phyloP scores from a whole-genome alignment of 2,797 vertebrate genomes.

The Distichodus sexfasciatus region DNA sequence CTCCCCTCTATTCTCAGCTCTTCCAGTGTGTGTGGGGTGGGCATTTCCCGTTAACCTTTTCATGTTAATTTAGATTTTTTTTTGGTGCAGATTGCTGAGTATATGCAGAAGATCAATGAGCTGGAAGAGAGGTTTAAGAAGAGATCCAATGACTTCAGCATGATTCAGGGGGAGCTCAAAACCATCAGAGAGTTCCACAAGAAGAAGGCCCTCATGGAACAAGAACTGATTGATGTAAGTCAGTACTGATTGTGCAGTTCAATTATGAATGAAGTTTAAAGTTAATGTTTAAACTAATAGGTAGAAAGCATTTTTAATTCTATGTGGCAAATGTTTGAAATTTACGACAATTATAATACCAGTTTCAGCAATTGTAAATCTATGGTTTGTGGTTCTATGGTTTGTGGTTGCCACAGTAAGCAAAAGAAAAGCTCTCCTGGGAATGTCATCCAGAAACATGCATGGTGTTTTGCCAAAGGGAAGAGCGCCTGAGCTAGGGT shows the following conservation, averaged over 20 bases:
- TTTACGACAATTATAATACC: background rate
- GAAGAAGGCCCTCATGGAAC: constrained; percentile 77
- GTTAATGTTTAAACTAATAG: constrained; percentile 57
- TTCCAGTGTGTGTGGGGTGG: too few relatives aligned
- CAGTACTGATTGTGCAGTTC: constrained; percentile 6
- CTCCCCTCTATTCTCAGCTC: constrained; percentile 48
- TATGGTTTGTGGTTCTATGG: background rate
- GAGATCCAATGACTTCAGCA: constrained; percentile 74
- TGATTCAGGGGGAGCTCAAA: constrained; percentile 57
- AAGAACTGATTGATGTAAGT: constrained; percentile 77
- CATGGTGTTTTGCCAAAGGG: background rate
- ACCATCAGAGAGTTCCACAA: constrained; percentile 47
- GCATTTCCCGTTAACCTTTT: constrained; percentile 10
- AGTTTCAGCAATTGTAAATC: background rate
- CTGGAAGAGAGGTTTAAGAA: constrained; percentile 75
- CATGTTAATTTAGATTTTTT: constrained; percentile 28
- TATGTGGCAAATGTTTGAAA: background rate
- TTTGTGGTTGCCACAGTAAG: background rate
- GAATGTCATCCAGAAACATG: background rate
- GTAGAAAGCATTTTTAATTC: constrained; percentile 53
- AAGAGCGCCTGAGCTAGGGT: too few relatives aligned
- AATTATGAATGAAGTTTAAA: constrained; percentile 57
- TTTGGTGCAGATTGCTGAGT: constrained; percentile 68
- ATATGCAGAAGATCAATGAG: constrained; percentile 66
- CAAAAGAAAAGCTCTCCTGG: background rate